Evolutionary conservation across 2,797 vertebrate genomes (phyloP).

Genomic region (Hozukius guyotensis): DNA sequence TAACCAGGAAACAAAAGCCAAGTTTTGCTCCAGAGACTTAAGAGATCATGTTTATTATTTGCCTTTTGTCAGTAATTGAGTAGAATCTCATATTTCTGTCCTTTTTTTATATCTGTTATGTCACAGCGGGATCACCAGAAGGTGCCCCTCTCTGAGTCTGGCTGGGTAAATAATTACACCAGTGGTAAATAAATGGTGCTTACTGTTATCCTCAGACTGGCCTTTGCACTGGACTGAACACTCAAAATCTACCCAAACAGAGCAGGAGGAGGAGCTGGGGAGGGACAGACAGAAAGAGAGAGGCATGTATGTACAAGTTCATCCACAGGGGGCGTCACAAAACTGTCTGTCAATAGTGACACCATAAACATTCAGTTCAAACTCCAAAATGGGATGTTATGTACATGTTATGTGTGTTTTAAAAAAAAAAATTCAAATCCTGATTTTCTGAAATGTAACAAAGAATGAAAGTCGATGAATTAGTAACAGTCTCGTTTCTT

Average conservation of each 20-base stretch:
- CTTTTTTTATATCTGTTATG: neutral
- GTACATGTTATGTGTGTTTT: neutral
- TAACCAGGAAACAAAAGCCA: neutral
- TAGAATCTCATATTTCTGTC: neutral
- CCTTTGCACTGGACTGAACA: conserved; percentile 70
- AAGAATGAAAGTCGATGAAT: neutral
- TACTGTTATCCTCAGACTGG: conserved; percentile 40
- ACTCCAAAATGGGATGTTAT: too few relatives aligned
- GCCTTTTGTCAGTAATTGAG: neutral
- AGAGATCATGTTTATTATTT: neutral
- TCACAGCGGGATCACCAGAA: conserved; percentile 1
- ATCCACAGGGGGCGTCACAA: neutral
- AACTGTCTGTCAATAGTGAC: neutral
- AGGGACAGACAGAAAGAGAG: too few relatives aligned
- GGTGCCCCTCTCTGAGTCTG: conserved; percentile 23
- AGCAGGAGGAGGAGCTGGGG: conserved; percentile 16
- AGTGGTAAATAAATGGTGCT: conserved; percentile 67
- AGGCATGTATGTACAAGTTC: neutral
- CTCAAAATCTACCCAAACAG: conserved; percentile 45
- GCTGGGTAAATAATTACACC: conserved; percentile 82
- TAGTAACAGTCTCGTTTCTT: neutral
- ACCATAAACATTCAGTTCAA: neutral
- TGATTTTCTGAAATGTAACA: neutral
- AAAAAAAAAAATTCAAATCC: neutral
- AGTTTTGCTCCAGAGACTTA: neutral